A percentile compares a stretch with the other conserved stretches of the same genome.
These are phyloP conservation scores for Lasiurus borealis DNA, from an alignment of 2,113 vertebrate genomes.

Conservation along the genomic window DNA sequence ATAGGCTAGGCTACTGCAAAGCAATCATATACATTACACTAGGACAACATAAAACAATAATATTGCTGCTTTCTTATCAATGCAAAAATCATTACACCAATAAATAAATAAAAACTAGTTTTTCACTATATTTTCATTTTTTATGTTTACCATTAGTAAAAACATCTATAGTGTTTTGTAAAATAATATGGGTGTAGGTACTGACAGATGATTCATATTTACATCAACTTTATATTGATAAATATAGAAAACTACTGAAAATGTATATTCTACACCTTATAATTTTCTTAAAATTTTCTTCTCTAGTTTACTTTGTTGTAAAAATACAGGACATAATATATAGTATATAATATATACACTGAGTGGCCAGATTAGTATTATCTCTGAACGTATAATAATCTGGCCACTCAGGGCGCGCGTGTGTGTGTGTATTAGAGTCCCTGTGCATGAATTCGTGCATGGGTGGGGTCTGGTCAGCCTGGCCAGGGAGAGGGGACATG, in stretches of 20 bases:
- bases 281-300: not conserved
- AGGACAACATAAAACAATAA: not conserved
- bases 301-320: not conserved
- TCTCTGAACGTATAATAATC: too few relatives aligned
- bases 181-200: not conserved
- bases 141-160: not conserved
- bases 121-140: not conserved
- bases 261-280: not conserved
- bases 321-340: not conserved
- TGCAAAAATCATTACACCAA: not conserved
- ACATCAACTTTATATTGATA: not conserved
- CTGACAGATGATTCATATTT: not conserved
- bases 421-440: too few relatives aligned
- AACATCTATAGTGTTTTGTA: not conserved
- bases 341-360: too few relatives aligned
- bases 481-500: too few relatives aligned
- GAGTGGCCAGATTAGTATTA: too few relatives aligned
- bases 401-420: too few relatives aligned
- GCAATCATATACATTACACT: not conserved
- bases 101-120: not conserved
- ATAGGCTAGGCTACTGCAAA: not conserved
- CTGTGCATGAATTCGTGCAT: too few relatives aligned
- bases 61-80: not conserved
- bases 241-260: not conserved
- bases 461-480: too few relatives aligned